Percentiles rank a stretch among this genome's conserved stretches.
Evolutionary conservation across 1,140 invertebrate species (phyloP).

Genomic region (Ooceraea biroi): DNA sequence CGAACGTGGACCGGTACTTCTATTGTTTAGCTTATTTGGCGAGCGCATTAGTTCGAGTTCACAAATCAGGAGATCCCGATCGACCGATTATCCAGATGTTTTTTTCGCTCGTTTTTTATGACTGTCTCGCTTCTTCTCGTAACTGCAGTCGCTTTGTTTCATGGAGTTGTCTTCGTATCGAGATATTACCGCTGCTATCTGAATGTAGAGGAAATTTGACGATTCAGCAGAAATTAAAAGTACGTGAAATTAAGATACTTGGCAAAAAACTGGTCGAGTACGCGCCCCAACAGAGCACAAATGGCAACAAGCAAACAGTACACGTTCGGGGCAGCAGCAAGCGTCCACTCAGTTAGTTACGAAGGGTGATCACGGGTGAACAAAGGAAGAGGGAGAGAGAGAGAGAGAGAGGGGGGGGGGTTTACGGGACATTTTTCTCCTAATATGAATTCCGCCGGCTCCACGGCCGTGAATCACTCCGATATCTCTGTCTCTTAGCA

Average conservation of each 20-base stretch:
- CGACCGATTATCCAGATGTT: not conserved
- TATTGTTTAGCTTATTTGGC: slow-evolving; percentile 68
- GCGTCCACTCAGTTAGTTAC: slow-evolving; percentile 48
- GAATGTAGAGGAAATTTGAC: too few species aligned
- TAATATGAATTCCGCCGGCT: slow-evolving; percentile 76
- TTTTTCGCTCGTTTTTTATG: not conserved
- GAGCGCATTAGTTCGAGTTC: slow-evolving; percentile 32
- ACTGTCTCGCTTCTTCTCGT: not conserved
- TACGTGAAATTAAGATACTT: too few species aligned
- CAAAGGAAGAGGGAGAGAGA: not conserved
- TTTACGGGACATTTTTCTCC: slow-evolving; percentile 73
- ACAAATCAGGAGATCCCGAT: not conserved
- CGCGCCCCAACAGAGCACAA: not conserved
- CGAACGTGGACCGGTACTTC: slow-evolving; percentile 55
- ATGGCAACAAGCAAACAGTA: not conserved
- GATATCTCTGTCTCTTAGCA: slow-evolving; percentile 76
- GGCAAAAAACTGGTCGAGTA: too few species aligned
- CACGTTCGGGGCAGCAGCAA: not conserved
- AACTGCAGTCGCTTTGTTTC: not conserved
- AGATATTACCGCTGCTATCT: not conserved
- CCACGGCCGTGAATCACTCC: slow-evolving; percentile 72
- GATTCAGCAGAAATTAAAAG: too few species aligned
- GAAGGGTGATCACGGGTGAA: slow-evolving; percentile 9
- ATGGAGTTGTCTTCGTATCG: not conserved
- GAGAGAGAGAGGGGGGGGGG: not conserved